phyloP scores from a whole-genome alignment of 2,113 vertebrate species.

The Chaetura pelagica region DNA sequence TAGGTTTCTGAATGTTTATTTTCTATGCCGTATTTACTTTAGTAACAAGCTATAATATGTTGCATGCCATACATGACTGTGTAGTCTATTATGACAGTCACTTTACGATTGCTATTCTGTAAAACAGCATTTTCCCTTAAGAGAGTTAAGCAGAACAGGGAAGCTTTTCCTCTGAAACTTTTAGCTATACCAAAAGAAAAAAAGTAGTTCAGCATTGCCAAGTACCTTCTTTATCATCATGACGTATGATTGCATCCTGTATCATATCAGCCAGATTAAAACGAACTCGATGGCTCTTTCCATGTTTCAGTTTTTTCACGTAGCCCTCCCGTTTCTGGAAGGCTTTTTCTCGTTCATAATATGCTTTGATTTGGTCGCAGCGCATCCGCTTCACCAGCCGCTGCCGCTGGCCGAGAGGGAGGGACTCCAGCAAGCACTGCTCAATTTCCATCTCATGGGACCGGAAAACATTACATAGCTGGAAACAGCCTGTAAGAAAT shows the following conservation, averaged over 20 bases:
- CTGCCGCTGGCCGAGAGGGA: slow-evolving; percentile 93
- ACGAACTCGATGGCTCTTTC: slow-evolving; percentile 78
- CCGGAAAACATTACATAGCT: slow-evolving; percentile 97
- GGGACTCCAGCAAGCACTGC: slow-evolving; percentile 97
- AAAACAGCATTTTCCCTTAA: not conserved
- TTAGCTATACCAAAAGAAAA: not conserved
- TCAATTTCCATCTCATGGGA: slow-evolving; percentile 98
- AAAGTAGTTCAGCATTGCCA: accelerated
- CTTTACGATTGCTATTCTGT: not conserved
- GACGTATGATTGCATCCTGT: slow-evolving; percentile 87
- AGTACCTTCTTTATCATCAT: slow-evolving; percentile 93
- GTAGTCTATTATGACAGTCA: not conserved
- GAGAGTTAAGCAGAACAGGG: not conserved
- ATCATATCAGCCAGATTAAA: slow-evolving; percentile 82
- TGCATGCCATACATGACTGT: not conserved
- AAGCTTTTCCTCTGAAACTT: not conserved
- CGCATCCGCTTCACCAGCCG: slow-evolving; percentile 94
- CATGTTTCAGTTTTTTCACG: slow-evolving; percentile 69
- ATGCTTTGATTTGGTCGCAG: slow-evolving; percentile 91
- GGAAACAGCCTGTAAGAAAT: slow-evolving; percentile 89
- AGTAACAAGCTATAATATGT: not conserved
- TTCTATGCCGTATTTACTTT: not conserved
- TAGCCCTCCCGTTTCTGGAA: slow-evolving; percentile 83
- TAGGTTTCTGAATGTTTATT: not conserved
- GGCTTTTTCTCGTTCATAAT: slow-evolving; percentile 90